Evolutionary conservation across 2,113 vertebrate genomes (phyloP).

Genomic region (Agapornis roseicollis): DNA sequence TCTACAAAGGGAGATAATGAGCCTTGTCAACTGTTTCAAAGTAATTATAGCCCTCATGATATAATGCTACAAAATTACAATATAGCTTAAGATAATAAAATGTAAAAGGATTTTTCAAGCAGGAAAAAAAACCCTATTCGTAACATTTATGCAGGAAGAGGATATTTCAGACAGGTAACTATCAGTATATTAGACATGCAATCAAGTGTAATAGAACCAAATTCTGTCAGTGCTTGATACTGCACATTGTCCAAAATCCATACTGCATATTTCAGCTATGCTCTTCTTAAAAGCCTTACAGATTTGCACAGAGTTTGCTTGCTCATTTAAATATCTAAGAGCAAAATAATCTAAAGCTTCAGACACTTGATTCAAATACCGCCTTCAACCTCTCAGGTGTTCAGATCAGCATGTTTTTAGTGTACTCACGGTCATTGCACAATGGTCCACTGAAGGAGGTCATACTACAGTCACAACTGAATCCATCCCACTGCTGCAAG

Average conservation of each 20-base stretch:
- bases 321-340: background rate
- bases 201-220: background rate
- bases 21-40: constrained; percentile 36
- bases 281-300: background rate
- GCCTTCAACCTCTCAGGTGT: background rate
- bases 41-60: constrained; percentile 46
- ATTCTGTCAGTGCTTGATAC: background rate
- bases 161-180: background rate
- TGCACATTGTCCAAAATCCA: background rate
- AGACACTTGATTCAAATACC: background rate
- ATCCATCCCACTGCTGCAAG: constrained; percentile 97
- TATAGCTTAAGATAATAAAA: constrained; percentile 52
- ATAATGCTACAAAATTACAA: constrained; percentile 48
- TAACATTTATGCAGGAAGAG: background rate
- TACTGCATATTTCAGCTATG: background rate
- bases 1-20: constrained; percentile 38
- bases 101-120: background rate
- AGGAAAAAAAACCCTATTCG: background rate
- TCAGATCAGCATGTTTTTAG: background rate
- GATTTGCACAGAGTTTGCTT: background rate
- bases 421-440: constrained; percentile 93
- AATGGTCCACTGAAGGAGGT: constrained; percentile 92
- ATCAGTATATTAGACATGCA: background rate
- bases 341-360: background rate
- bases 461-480: constrained; percentile 98